Base-by-base conservation (phyloP, 2,797 vertebrate species). In the Lepilemur septentrionalis region DNA sequence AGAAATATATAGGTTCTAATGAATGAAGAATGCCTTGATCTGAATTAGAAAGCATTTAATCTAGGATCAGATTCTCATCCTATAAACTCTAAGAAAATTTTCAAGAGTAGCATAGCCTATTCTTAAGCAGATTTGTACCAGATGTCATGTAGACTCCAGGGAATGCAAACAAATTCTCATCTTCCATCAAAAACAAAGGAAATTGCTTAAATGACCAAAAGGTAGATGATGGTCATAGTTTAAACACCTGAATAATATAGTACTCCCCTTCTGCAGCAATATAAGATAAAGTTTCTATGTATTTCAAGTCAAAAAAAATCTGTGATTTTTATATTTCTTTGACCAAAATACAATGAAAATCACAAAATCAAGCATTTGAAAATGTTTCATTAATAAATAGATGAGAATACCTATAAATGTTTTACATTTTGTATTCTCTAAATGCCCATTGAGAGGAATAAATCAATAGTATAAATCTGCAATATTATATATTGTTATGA, bases 341-440 rank as follows among this genome's bases (percentile, higher is more conserved):
- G 61, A 80, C 50, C 43, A 89, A 97, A 96, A 80, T 23, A 72
- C 92, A 18, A 86, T 52, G 0, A 67, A n/a, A 96, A 83, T 41
- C 89, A 30, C 1, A 93, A 95, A 97, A 87, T 9, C 2, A 70
- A 94, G n/a, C 57, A 61, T 78, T 73, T 88, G 20, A 14, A 89
- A 95, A 79, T 81, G 25, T 7, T 93, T 94, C 50, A 83, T 84
- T 75, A 91, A 81, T 85, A 89, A 93, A 88, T 11, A 93, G 15
- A 59, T 78, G 23, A 89, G 17, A 84, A 95, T 72, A 84, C 32
- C 57, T 86, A 73, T 22, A 89, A 94, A 89, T 32, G 8, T 91
- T 95, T 91, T 73, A 81, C 18, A 78, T 95, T 92, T 83, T 76
- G 2, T 73, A 84, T 89, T 65, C n/a, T 87, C 80, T 94, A 95